These are phyloP conservation scores for Lasioglossum pauxillum DNA, from an alignment of 2,888 invertebrate species.

Conservation along the genomic window DNA sequence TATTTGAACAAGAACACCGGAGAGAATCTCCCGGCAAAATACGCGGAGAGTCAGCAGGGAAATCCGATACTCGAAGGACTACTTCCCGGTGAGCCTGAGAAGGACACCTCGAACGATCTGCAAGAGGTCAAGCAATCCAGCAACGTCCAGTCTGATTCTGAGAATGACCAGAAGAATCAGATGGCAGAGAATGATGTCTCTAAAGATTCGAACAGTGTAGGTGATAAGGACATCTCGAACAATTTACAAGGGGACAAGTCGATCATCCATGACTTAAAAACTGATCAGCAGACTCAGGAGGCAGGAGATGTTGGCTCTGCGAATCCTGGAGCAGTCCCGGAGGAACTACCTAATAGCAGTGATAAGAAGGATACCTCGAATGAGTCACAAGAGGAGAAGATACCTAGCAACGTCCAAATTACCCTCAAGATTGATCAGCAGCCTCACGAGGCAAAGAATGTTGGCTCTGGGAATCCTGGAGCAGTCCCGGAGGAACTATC, in stretches of 20 bases:
- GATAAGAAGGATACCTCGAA: neutral
- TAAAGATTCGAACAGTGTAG: neutral
- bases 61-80: neutral
- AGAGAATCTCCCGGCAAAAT: neutral
- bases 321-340: neutral
- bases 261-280: neutral
- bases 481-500: too few relatives aligned
- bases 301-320: neutral
- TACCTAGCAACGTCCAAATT: neutral
- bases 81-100: neutral
- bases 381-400: neutral
- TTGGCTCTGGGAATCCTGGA: too few relatives aligned
- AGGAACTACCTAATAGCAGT: neutral
- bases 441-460: too few relatives aligned
- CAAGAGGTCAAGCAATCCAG: neutral
- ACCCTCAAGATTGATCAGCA: neutral
- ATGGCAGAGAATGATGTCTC: neutral
- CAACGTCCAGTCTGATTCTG: neutral
- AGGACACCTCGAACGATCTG: neutral
- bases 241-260: neutral
- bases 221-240: neutral
- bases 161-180: neutral
- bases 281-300: neutral
- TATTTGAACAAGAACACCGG: constrained; percentile 5
- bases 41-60: neutral